Evolutionary conservation across 2,888 invertebrate species (phyloP).

Genomic region (Synanthedon formicaeformis): DNA sequence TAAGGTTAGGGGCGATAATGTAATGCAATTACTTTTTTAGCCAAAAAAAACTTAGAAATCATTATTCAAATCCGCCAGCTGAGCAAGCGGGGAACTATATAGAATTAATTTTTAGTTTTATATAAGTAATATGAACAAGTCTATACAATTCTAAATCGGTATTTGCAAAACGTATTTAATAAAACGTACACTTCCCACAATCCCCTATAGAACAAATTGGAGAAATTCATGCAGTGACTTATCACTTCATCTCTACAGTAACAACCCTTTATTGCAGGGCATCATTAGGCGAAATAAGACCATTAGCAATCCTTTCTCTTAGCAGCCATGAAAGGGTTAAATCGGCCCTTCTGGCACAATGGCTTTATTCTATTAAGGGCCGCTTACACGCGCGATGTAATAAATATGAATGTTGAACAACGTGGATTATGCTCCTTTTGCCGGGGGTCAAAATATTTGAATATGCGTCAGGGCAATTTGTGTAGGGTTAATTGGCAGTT

Average conservation of each 20-base stretch:
- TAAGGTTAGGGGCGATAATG: slow-evolving; percentile 68
- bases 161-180: not conserved
- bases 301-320: slow-evolving; percentile 69
- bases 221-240: slow-evolving; percentile 57
- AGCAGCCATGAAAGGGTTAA: slow-evolving; percentile 62
- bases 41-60: slow-evolving; percentile 43
- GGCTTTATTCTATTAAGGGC: slow-evolving; percentile 62
- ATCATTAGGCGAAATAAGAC: slow-evolving; percentile 69
- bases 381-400: slow-evolving; percentile 67
- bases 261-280: slow-evolving; percentile 43
- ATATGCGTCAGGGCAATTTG: slow-evolving; percentile 60
- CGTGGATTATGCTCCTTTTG: slow-evolving; percentile 58
- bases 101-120: slow-evolving; percentile 9
- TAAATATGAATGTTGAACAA: slow-evolving; percentile 70
- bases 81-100: slow-evolving; percentile 54
- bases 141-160: not conserved
- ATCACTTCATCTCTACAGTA: slow-evolving; percentile 64
- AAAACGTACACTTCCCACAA: not conserved
- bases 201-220: slow-evolving; percentile 20
- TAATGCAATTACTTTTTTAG: slow-evolving; percentile 63
- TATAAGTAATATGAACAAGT: not conserved
- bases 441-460: slow-evolving; percentile 69
- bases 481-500: slow-evolving; percentile 60
- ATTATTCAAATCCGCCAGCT: slow-evolving; percentile 68
- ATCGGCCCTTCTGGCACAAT: slow-evolving; percentile 60